Percentiles rank a stretch among this genome's conserved stretches.
These are phyloP conservation scores for Helicorthomorpha holstii DNA, from an alignment of 1,140 invertebrate species.

Conservation along the genomic window DNA sequence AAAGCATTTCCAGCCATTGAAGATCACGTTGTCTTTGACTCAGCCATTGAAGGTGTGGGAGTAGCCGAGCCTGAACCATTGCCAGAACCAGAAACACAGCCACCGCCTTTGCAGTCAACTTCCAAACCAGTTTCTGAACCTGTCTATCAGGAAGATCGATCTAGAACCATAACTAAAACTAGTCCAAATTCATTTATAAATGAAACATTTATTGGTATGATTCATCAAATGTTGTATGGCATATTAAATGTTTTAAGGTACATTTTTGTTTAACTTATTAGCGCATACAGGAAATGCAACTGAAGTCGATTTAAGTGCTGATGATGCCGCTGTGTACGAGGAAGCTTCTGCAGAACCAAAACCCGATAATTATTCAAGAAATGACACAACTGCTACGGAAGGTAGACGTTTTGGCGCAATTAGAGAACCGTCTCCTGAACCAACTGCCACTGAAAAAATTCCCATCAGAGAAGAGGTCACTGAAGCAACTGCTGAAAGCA, in stretches of 20 bases:
- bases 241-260: neutral
- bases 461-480: neutral
- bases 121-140: neutral
- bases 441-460: neutral
- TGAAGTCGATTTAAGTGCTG: neutral
- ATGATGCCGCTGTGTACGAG: neutral
- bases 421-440: neutral
- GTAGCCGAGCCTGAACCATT: slow-evolving; percentile 3
- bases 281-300: neutral
- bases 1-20: slow-evolving; percentile 11
- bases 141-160: neutral
- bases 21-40: slow-evolving; percentile 7
- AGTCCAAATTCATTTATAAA: too few relatives aligned
- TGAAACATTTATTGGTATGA: too few relatives aligned
- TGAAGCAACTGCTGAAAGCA: neutral
- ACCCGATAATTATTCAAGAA: neutral
- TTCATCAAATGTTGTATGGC: too few relatives aligned
- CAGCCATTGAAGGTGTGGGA: neutral
- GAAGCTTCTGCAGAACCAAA: neutral
- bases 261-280: neutral
- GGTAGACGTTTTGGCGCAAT: too few relatives aligned
- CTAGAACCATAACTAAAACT: too few relatives aligned
- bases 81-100: slow-evolving; percentile 1
- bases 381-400: neutral
- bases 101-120: neutral